Evolutionary conservation across 64 coral and sea anemone species (phyloP).

Genomic region (Montipora foliosa): DNA sequence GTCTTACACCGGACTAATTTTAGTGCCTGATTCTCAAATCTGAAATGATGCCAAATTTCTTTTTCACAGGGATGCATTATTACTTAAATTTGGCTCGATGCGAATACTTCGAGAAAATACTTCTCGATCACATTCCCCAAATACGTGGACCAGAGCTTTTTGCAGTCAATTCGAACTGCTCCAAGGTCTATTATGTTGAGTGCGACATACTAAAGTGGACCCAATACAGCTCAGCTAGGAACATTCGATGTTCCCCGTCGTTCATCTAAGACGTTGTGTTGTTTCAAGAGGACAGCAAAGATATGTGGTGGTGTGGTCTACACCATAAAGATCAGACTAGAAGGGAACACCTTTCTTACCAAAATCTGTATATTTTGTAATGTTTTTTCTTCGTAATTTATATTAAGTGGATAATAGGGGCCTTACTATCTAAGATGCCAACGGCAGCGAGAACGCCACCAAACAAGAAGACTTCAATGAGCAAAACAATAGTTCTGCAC

Average conservation of each 20-base stretch:
- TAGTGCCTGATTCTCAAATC: background rate
- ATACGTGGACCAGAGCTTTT: slow-evolving; percentile 65
- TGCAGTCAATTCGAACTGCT: slow-evolving; percentile 36
- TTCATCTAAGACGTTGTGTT: background rate
- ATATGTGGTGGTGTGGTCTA: too few relatives aligned
- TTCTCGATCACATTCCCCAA: slow-evolving; percentile 43
- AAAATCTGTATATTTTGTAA: too few relatives aligned
- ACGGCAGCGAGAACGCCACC: too few relatives aligned
- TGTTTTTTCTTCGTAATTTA: too few relatives aligned
- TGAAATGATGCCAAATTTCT: background rate
- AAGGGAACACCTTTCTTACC: too few relatives aligned
- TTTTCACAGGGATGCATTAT: slow-evolving; percentile 64
- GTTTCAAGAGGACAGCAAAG: too few relatives aligned
- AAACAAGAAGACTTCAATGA: too few relatives aligned
- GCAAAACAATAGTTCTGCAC: too few relatives aligned
- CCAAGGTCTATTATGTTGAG: background rate
- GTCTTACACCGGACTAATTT: background rate
- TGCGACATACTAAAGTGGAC: slow-evolving; percentile 25
- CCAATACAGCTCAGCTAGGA: background rate
- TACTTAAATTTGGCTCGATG: slow-evolving; percentile 89
- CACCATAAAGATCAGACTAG: too few relatives aligned
- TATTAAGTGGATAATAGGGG: too few relatives aligned
- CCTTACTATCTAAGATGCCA: too few relatives aligned
- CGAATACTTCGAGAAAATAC: slow-evolving; percentile 65
- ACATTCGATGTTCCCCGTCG: background rate